Evolutionary conservation across 2,113 vertebrate genomes (phyloP).

Genomic region (Ophthalmotilapia sp.): DNA sequence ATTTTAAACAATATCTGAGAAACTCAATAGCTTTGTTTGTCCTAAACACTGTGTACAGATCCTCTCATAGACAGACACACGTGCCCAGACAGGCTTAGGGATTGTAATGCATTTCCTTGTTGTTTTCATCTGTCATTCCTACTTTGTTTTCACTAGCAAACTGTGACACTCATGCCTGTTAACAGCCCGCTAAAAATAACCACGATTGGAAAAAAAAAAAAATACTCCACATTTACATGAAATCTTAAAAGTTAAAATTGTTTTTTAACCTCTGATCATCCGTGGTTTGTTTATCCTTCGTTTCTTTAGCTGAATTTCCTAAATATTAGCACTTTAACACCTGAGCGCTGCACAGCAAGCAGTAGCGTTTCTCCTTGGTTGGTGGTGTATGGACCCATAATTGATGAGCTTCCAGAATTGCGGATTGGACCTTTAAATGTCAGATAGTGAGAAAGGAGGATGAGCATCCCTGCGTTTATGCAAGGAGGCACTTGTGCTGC

Average conservation of each 20-base stretch:
- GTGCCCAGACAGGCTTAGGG: background rate
- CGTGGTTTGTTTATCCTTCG: background rate
- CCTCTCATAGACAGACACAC: background rate
- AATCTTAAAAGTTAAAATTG: background rate
- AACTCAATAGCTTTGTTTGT: background rate
- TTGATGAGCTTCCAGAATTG: constrained; percentile 15
- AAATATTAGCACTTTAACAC: background rate
- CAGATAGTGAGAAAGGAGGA: constrained; percentile 23
- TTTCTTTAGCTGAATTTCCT: background rate
- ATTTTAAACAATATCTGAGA: background rate
- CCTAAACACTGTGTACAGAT: background rate
- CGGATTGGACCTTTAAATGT: constrained; percentile 41
- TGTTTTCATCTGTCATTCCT: background rate
- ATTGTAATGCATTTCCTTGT: background rate
- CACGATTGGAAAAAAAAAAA: background rate
- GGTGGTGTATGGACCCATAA: constrained; percentile 1
- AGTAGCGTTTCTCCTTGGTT: background rate
- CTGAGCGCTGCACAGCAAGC: background rate
- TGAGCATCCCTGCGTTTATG: constrained; percentile 51
- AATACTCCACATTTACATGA: background rate
- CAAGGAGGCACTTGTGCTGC: constrained; percentile 73
- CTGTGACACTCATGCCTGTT: background rate
- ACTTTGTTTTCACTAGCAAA: background rate
- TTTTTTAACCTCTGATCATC: background rate
- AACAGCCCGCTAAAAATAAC: background rate